phyloP scores from a whole-genome alignment of 2,113 vertebrate genomes.

The Urocolius indicus region DNA sequence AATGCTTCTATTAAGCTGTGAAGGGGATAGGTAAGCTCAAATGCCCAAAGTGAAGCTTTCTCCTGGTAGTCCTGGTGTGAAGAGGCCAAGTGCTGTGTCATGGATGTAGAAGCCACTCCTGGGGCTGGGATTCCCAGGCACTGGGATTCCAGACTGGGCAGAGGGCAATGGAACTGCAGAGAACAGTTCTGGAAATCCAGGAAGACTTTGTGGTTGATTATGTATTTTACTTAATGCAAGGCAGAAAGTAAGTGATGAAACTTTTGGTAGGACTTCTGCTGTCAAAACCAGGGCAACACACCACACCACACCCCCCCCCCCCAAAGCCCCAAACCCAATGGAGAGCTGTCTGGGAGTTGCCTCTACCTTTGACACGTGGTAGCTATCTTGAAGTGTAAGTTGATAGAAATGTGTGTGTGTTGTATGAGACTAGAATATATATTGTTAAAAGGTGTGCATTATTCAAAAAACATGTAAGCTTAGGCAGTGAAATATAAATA shows the following conservation, averaged over 20 bases:
- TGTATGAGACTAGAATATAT: neutral
- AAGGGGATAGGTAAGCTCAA: neutral
- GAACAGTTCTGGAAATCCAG: neutral
- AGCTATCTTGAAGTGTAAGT: neutral
- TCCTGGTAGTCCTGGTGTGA: neutral
- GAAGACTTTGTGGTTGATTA: neutral
- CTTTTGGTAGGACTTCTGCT: neutral
- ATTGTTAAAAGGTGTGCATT: neutral
- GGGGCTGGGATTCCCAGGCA: neutral
- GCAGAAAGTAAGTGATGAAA: neutral
- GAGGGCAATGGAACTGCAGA: neutral
- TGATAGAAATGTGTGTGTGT: neutral
- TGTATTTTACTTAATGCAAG: neutral
- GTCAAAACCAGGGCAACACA: neutral
- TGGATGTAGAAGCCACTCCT: accelerated
- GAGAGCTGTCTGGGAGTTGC: neutral
- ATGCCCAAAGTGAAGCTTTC: neutral
- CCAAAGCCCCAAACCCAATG: neutral
- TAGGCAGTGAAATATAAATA: neutral
- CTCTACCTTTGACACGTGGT: neutral
- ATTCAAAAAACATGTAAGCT: neutral
- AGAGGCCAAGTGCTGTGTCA: neutral
- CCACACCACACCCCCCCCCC: no score
- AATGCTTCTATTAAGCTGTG: neutral
- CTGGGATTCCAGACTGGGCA: neutral